Evolutionary conservation across 2,888 invertebrate genomes (phyloP).

Genomic region (Drosophila tripunctata): DNA sequence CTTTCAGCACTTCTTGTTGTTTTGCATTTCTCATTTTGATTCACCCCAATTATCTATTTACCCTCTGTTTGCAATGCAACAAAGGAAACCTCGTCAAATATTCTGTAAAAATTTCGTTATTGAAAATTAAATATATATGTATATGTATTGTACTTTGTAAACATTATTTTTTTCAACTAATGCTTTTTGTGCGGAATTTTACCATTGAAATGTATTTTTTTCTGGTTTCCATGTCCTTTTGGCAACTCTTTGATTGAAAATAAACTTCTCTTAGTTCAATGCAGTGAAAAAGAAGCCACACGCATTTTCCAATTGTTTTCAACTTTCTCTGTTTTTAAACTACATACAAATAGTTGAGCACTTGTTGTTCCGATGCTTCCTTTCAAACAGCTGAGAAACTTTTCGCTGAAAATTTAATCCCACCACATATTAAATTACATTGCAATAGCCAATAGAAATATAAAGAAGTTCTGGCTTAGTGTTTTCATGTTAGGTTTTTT

Average conservation of each 20-base stretch:
- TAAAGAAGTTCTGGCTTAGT: no score
- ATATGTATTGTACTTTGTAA: no score
- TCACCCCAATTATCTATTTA: conserved; percentile 8
- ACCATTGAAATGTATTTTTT: background rate
- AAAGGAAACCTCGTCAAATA: conserved; percentile 23
- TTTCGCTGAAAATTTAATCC: no score
- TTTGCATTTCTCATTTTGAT: conserved; percentile 22
- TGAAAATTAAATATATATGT: conserved; percentile 35
- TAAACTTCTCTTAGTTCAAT: background rate
- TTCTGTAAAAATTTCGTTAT: conserved; percentile 62
- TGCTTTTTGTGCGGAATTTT: background rate
- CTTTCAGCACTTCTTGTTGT: conserved; percentile 24
- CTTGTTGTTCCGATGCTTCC: no score
- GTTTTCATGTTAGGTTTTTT: no score
- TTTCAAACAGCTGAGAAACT: no score
- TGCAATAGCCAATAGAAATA: no score
- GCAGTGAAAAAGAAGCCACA: background rate
- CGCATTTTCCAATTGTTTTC: background rate
- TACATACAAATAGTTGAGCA: no score
- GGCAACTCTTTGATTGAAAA: background rate
- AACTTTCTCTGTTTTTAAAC: background rate
- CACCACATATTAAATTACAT: no score
- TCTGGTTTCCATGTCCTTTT: background rate
- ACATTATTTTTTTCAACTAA: background rate
- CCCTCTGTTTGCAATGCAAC: conserved; percentile 14